Evolutionary conservation across 1,140 invertebrate genomes (phyloP).

Genomic region (Drosophila subpulchrella): DNA sequence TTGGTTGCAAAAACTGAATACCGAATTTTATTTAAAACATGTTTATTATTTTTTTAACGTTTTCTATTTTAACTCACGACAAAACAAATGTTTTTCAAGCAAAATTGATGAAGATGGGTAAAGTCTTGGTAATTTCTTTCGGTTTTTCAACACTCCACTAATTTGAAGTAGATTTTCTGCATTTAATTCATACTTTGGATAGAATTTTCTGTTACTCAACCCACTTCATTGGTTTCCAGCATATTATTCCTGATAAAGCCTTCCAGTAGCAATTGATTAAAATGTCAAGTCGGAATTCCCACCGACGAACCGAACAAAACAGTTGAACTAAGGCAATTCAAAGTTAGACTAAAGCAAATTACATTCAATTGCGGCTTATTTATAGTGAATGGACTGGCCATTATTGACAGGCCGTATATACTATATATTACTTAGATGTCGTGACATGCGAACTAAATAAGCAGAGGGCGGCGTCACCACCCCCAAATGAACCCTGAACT

Average conservation of each 20-base stretch:
- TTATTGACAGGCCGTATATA: constrained; percentile 59
- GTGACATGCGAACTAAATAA: constrained; percentile 25
- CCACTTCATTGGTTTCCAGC: constrained; percentile 69
- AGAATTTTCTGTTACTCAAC: constrained; percentile 17
- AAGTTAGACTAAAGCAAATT: constrained; percentile 54
- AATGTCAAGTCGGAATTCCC: constrained; percentile 15
- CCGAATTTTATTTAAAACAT: not conserved
- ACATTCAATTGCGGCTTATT: constrained; percentile 49
- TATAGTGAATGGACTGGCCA: constrained; percentile 62
- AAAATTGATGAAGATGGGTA: too few relatives aligned
- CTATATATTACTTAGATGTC: constrained; percentile 8
- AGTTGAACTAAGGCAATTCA: constrained; percentile 17
- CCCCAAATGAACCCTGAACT: constrained; percentile 52
- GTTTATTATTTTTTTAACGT: too few relatives aligned
- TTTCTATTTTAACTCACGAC: too few relatives aligned
- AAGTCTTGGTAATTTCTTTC: too few relatives aligned
- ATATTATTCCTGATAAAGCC: constrained; percentile 18
- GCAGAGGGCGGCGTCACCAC: constrained; percentile 1
- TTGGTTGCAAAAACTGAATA: not conserved
- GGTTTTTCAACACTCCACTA: too few relatives aligned
- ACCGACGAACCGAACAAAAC: constrained; percentile 7
- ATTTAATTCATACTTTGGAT: not conserved
- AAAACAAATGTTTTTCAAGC: too few relatives aligned
- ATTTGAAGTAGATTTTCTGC: not conserved
- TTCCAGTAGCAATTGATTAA: constrained; percentile 11